phyloP scores from a whole-genome alignment of 2,888 invertebrate genomes.

The Amiota mariae region DNA sequence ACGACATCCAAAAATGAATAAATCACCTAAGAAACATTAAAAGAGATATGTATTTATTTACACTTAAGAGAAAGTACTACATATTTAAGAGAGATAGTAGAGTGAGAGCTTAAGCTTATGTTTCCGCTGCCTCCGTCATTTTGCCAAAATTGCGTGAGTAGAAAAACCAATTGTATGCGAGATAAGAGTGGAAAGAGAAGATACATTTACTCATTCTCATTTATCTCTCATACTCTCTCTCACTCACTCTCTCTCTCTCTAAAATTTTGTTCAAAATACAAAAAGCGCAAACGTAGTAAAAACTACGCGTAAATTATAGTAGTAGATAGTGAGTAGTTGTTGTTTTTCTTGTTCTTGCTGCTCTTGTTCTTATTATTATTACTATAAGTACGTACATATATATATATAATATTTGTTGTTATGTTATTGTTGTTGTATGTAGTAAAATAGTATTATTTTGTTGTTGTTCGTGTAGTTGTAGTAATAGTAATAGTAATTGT shows the following conservation, averaged over 20 bases:
- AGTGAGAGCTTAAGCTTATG: no score
- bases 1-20: no score
- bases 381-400: no score
- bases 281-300: slow-evolving; percentile 54
- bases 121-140: background rate
- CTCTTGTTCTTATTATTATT: background rate
- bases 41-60: no score
- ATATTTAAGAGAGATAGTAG: no score
- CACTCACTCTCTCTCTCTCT: no score
- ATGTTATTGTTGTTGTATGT: slow-evolving; percentile 4
- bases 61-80: no score
- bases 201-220: background rate
- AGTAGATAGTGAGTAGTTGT: background rate
- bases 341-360: no score
- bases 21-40: no score
- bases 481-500: background rate
- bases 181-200: slow-evolving; percentile 10
- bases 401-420: no score
- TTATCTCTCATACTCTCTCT: no score
- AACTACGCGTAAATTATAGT: slow-evolving; percentile 30
- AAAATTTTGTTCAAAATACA: background rate
- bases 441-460: background rate
- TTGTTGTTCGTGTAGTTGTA: background rate
- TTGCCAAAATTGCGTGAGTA: slow-evolving; percentile 10
- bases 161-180: no score